Base-by-base conservation (phyloP, 2,113 vertebrate species). In the Nothobranchius kuhntae region DNA sequence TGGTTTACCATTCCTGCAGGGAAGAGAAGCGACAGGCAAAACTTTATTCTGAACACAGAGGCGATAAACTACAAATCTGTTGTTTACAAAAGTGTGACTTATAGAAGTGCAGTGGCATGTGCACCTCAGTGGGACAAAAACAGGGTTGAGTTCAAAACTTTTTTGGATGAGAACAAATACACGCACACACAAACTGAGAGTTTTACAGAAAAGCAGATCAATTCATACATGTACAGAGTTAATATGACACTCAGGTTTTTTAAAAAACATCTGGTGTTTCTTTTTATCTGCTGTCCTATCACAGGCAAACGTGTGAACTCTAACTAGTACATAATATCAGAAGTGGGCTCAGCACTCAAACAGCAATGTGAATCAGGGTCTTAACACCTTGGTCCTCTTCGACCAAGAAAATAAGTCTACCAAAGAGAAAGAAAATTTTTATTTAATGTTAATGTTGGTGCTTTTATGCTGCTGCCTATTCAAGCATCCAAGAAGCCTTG, bases 361-460 rank as follows among this genome's bases (percentile, higher is more conserved):
- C 80, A 76, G 78, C 73, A 73, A 71, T 81, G 86, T 88, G 84
- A 89, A 92, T 90, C 89, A 86, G 75, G n/a, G 36, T 81, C 69
- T 59, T 74, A 68, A 73, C 77, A 72, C 76, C 77, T 76, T 58
- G 24, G 57, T 73, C 78, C 77, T 73, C 78, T 78, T 67, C 81
- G 73, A 64, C 78, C 71, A 65, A 77, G 77, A 81, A 78, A 53
- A 86, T 68, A 69, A 81, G 87, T 88, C 87, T 75, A 75, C 70
- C 78, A 57, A 72, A 78, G 80, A 88, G 73, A 73, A 85, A 74
- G 80, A 78, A 82, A 77, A 80, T 80, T 71, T 79, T 71, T 79
- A 76, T 89, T 87, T 90, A 90, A 92, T 92, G 15, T 90, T 82
- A 90, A 87, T 77, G 86, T 78, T 85, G 90, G 71, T 35, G 71